Evolutionary conservation across 2,113 vertebrate genomes (phyloP), one percentile per base, ranked within the genome.

Genomic region (Chamaetylas fuelleborni): DNA sequence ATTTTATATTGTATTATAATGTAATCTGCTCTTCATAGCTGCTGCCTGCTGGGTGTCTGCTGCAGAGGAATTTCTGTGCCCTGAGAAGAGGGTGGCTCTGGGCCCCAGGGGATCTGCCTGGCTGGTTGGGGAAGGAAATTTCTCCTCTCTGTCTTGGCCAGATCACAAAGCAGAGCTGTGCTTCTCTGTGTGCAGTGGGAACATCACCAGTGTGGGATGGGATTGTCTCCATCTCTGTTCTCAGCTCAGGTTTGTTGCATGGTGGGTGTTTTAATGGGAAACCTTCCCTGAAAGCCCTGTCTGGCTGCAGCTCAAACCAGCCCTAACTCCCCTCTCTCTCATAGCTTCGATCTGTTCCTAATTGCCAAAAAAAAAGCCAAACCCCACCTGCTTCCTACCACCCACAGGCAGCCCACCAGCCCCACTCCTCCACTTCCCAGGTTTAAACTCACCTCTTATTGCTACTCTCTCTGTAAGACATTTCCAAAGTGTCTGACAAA

Each of bases 331-430:
- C 51, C 5, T 7, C 57, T 82, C 79, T 80, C 2, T 0, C 22
- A 12, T 0, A 26, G 70, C 74, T 79, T 48, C 23, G 1, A 7
- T 31, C 45, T 29, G 45, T 3, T 93, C 85, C 66, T 61, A 48
- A 76, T 53, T 72, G 86, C 89, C 64, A 18, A 15, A 4, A 60
- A 76, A 31, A 43, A 29, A 77, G 20, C 47, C 84, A 67, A 65
- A 34, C 28, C n/a, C 85, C 80, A 76, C 74, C 71, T 92, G 90
- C 79, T 65, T 73, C 90, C 88, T 72, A 36, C 93, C 88, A 81
- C 92, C 84, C 93, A 90, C 69, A 33, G 61, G 22, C 58, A 51
- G 51, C 20, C 88, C 91, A 50, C 66, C 70, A 57, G 65, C 7
- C 50, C 77, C 54, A 4, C 50, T 33, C 34, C 60, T 85, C 61